Conservation (phyloP, 2,888 invertebrate genomes). For the Calameuta pallipes region DNA sequence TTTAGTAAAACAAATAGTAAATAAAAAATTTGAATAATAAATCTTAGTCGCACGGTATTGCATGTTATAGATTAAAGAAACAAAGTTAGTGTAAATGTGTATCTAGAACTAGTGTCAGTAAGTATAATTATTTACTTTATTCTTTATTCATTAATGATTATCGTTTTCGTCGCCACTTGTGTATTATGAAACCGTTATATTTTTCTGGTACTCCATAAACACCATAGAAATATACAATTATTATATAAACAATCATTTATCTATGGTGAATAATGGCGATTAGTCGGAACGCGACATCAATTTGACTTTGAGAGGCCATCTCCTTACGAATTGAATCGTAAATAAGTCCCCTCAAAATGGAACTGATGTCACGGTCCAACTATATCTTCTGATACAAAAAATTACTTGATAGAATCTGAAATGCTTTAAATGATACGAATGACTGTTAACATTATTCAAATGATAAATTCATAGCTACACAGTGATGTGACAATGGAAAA, state of each 20-base stretch:
- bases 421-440: background rate
- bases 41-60: background rate
- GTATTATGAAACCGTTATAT: background rate
- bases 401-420: background rate
- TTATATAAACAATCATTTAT: background rate
- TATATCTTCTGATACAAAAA: background rate
- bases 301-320: too few relatives aligned
- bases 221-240: background rate
- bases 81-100: conserved; percentile 1
- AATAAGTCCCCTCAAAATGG: too few relatives aligned
- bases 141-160: conserved; percentile 20
- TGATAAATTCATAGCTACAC: background rate
- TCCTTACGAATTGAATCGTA: too few relatives aligned
- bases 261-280: background rate
- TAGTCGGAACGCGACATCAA: background rate
- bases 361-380: too few relatives aligned
- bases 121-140: conserved; percentile 8
- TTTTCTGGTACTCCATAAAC: background rate
- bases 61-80: conserved; percentile 8
- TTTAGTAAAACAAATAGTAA: background rate
- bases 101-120: conserved; percentile 11
- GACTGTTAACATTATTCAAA: background rate
- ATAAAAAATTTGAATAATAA: background rate
- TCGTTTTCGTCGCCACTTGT: background rate
- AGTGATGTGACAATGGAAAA: background rate